Evolutionary conservation across 2,113 vertebrate genomes (phyloP).

Genomic region (Melanerpes aurifrons): DNA sequence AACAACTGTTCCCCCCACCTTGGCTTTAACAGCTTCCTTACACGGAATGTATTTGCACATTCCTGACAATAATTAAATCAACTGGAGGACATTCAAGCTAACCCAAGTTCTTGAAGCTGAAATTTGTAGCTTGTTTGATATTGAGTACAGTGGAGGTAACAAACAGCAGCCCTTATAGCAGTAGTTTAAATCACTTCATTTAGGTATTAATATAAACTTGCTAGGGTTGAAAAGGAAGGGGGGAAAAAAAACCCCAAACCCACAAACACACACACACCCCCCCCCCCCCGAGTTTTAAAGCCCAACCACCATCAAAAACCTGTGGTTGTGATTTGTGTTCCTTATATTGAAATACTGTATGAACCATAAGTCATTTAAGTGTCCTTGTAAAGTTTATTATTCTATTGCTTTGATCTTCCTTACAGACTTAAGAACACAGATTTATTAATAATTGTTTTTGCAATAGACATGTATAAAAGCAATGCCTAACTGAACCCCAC

Average conservation of each 20-base stretch:
- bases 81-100: conserved; percentile 42
- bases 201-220: conserved; percentile 12
- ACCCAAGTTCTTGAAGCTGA: background rate
- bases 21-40: conserved; percentile 9
- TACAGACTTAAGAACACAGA: background rate
- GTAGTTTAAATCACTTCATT: conserved; percentile 20
- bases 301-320: too few relatives aligned
- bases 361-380: background rate
- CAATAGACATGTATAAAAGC: background rate
- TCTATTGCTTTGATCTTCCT: background rate
- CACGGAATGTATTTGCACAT: conserved; percentile 46
- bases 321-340: background rate
- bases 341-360: conserved; percentile 17
- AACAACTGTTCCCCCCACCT: background rate
- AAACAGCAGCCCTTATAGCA: conserved; percentile 30
- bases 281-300: too few relatives aligned
- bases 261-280: too few relatives aligned
- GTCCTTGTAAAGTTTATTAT: background rate
- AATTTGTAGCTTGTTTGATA: conserved; percentile 6
- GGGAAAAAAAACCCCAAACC: background rate
- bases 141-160: background rate
- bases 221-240: background rate
- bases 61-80: conserved; percentile 34
- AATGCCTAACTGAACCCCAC: background rate
- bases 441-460: background rate